A percentile compares a stretch with the other conserved stretches of the same genome.
phyloP scores from a whole-genome alignment of 2,113 vertebrate genomes.

The Taxidea taxus region DNA sequence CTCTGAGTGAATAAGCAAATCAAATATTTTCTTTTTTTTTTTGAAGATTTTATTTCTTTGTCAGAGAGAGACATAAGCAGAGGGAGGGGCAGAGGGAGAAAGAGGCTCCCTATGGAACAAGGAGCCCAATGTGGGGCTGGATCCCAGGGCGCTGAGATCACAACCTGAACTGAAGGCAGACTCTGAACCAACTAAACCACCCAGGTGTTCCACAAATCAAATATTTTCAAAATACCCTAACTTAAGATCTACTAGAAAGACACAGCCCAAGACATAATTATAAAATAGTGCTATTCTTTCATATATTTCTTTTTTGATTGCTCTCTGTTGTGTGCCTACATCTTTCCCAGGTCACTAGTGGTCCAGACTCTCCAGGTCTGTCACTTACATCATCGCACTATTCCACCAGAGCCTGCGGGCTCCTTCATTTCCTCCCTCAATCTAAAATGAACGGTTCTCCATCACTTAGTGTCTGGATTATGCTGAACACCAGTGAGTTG shows the following conservation, averaged over 20 bases:
- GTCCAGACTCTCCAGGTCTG: neutral
- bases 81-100: too few species aligned
- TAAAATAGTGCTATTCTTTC: neutral
- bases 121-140: too few species aligned
- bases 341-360: neutral
- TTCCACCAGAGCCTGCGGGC: neutral
- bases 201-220: neutral
- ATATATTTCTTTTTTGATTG: neutral
- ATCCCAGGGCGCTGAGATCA: too few species aligned
- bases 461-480: neutral
- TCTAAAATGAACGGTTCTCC: neutral
- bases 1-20: neutral
- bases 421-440: neutral
- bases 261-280: neutral
- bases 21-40: neutral
- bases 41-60: too few species aligned
- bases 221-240: neutral
- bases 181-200: too few species aligned
- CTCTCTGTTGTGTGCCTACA: neutral
- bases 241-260: neutral
- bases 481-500: neutral
- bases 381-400: neutral
- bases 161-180: too few species aligned
- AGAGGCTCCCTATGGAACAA: too few species aligned
- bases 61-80: too few species aligned